A percentile compares a stretch with the other conserved stretches of the same genome.
Evolutionary conservation across 2,888 invertebrate species (phyloP).

Genomic region (Meliscaeva auricollis): DNA sequence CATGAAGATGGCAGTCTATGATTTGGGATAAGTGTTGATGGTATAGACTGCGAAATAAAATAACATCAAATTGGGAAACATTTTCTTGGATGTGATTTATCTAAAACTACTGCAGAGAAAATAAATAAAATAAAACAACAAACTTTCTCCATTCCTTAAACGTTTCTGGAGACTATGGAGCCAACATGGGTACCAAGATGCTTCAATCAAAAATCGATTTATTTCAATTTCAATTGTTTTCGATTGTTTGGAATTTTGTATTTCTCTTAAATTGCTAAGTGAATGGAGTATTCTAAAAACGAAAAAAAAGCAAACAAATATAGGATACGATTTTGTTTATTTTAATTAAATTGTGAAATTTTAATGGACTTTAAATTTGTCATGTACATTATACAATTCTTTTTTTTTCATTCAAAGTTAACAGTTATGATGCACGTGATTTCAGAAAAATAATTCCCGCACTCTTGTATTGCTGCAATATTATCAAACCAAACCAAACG

Average conservation of each 20-base stretch:
- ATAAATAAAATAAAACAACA: neutral
- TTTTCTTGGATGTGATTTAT: conserved; percentile 25
- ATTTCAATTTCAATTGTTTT: conserved; percentile 36
- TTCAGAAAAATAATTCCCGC: too few species aligned
- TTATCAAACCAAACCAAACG: too few species aligned
- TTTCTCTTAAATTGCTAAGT: neutral
- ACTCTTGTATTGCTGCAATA: too few species aligned
- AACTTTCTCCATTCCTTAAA: conserved; percentile 14
- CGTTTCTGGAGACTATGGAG: conserved; percentile 31
- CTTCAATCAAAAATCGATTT: conserved; percentile 54
- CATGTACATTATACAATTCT: too few species aligned
- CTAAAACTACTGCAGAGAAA: conserved; percentile 41
- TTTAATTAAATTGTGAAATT: neutral
- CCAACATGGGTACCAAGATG: conserved; percentile 3
- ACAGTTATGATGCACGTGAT: too few species aligned
- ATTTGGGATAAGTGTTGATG: conserved; percentile 42
- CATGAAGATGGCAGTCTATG: conserved; percentile 45
- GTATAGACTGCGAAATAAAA: neutral
- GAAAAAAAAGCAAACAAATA: too few species aligned
- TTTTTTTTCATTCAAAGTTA: too few species aligned
- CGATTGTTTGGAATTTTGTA: conserved; percentile 34
- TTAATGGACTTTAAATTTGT: neutral
- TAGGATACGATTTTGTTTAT: too few species aligned
- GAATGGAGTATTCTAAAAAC: neutral
- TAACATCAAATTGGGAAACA: neutral